These are phyloP conservation scores for Procavia capensis DNA, from an alignment of 2,113 vertebrate species.

Conservation along the genomic window DNA sequence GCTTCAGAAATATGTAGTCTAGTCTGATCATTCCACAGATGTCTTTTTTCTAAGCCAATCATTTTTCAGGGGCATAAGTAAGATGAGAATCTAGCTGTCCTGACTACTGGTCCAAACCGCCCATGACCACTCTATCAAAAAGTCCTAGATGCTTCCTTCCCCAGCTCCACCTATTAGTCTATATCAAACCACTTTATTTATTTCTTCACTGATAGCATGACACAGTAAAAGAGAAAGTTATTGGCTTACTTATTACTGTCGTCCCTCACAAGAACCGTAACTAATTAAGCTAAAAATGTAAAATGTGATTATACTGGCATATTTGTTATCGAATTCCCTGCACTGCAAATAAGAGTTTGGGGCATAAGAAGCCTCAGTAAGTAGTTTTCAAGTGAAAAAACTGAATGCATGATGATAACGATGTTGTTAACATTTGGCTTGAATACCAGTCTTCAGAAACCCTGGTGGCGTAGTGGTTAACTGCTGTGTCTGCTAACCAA, in stretches of 20 bases:
- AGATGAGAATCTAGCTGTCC: not conserved
- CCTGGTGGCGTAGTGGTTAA: too few relatives aligned
- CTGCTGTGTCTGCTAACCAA: too few relatives aligned
- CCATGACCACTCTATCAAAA: not conserved
- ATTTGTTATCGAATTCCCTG: not conserved
- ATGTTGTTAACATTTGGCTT: constrained; percentile 17
- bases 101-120: not conserved
- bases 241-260: not conserved
- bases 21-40: not conserved
- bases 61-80: not conserved
- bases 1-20: not conserved
- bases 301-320: not conserved
- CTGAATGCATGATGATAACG: not conserved
- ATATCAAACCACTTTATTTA: not conserved
- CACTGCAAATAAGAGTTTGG: not conserved
- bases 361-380: not conserved
- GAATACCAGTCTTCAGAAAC: too few relatives aligned
- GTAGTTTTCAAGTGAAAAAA: constrained; percentile 27
- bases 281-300: not conserved
- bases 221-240: not conserved
- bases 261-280: not conserved
- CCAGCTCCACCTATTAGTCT: not conserved
- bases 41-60: not conserved
- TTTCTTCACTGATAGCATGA: not conserved
- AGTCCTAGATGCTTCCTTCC: not conserved